These are phyloP conservation scores for Eurytoma adleriae DNA, from an alignment of 2,888 invertebrate genomes.

Conservation along the genomic window DNA sequence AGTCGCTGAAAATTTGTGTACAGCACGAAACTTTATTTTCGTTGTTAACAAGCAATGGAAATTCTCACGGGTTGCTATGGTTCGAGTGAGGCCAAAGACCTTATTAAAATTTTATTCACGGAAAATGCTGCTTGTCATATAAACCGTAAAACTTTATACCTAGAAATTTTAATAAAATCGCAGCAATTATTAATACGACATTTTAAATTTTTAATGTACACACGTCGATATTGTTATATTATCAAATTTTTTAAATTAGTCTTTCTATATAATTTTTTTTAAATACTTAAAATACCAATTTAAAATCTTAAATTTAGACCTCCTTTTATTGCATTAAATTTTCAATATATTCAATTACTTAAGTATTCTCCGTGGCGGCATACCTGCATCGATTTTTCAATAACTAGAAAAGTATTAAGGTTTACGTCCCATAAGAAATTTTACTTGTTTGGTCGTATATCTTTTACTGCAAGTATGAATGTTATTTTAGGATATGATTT, in stretches of 20 bases:
- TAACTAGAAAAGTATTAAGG: constrained; percentile 7
- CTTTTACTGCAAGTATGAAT: no score
- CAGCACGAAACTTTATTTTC: constrained; percentile 41
- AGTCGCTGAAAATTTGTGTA: not conserved
- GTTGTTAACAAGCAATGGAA: constrained; percentile 40
- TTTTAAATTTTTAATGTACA: not conserved
- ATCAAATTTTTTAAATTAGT: no score
- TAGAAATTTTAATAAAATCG: no score
- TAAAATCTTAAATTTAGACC: not conserved
- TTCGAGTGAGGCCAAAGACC: constrained; percentile 13
- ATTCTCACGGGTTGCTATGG: constrained; percentile 6
- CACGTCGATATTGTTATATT: no score
- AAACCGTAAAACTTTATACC: no score
- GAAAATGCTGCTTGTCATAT: not conserved
- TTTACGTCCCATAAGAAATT: not conserved
- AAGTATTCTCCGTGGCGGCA: no score
- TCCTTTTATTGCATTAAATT: not conserved
- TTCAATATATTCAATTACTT: not conserved
- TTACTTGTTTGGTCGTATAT: not conserved
- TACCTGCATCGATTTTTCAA: constrained; percentile 4
- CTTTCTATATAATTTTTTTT: not conserved
- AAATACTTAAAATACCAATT: not conserved
- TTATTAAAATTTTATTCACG: constrained; percentile 19
- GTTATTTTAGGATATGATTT: no score
- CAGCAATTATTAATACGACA: not conserved